Conservation (phyloP, 2,113 vertebrate genomes). For the Brachyistius frenatus region DNA sequence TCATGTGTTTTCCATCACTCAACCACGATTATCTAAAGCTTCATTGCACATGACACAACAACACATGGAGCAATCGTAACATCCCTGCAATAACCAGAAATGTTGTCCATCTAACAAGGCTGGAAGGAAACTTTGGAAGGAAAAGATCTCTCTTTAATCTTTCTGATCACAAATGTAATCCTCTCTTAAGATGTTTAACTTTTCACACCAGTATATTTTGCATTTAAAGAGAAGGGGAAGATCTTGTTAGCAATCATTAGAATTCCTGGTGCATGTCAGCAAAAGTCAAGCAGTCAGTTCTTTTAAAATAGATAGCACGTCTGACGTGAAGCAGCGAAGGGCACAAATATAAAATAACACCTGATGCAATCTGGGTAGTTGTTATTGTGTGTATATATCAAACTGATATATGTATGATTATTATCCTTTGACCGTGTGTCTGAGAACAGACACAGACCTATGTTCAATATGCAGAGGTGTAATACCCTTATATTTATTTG, state of each 20-base stretch:
- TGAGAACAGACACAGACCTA: constrained; percentile 4
- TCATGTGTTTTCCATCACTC: background rate
- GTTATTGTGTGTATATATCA: background rate
- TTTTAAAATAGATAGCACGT: background rate
- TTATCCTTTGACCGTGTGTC: constrained; percentile 12
- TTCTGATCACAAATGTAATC: constrained; percentile 21
- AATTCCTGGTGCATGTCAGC: background rate
- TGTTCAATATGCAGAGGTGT: constrained; percentile 25
- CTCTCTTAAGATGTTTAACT: constrained; percentile 22
- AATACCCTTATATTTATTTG: constrained; percentile 42
- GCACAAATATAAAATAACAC: constrained; percentile 5
- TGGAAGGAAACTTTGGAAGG: constrained; percentile 8
- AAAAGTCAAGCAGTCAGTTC: background rate
- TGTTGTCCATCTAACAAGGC: background rate
- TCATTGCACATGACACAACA: background rate
- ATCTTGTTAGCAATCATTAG: constrained; percentile 12
- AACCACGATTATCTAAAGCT: background rate
- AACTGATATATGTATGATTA: background rate
- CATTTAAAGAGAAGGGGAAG: constrained; percentile 17
- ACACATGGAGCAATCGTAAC: background rate
- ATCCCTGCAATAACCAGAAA: constrained; percentile 31
- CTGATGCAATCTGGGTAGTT: constrained; percentile 13
- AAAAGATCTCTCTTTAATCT: constrained; percentile 34
- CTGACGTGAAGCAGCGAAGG: background rate
- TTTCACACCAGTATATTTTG: constrained; percentile 27